phyloP scores from a whole-genome alignment of 2,888 invertebrate genomes.

The Mongoloraphidia duomilia region DNA sequence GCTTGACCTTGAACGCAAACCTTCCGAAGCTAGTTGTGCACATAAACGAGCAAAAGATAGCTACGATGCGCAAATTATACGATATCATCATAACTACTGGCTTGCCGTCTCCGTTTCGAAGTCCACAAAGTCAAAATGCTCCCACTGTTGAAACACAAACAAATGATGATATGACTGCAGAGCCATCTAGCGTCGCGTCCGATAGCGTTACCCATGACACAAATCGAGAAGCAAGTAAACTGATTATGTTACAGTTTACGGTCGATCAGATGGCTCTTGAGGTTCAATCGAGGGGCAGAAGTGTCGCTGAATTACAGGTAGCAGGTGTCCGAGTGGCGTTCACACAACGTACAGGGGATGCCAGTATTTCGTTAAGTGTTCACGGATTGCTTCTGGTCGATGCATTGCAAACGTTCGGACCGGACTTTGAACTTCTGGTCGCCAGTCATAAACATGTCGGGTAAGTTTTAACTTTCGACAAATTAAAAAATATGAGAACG shows the following conservation, averaged over 20 bases:
- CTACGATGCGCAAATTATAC: slow-evolving; percentile 43
- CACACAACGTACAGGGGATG: slow-evolving; percentile 58
- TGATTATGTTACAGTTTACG: slow-evolving; percentile 72
- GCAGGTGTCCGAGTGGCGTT: slow-evolving; percentile 69
- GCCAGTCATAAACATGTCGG: slow-evolving; percentile 92
- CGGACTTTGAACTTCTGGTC: slow-evolving; percentile 85
- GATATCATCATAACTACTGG: slow-evolving; percentile 30
- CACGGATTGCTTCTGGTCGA: slow-evolving; percentile 87
- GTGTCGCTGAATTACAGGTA: slow-evolving; percentile 87
- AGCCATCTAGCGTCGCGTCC: slow-evolving; percentile 33
- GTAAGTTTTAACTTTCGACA: slow-evolving; percentile 29
- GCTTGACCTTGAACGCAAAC: slow-evolving; percentile 67
- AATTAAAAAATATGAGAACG: background rate
- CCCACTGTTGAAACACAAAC: slow-evolving; percentile 12
- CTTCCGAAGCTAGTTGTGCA: slow-evolving; percentile 79
- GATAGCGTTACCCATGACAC: slow-evolving; percentile 26
- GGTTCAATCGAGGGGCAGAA: slow-evolving; percentile 72
- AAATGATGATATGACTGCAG: slow-evolving; percentile 19
- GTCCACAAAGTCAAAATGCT: slow-evolving; percentile 10
- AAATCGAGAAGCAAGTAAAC: slow-evolving; percentile 37
- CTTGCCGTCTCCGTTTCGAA: slow-evolving; percentile 31
- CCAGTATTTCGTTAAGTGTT: slow-evolving; percentile 69
- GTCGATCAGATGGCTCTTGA: slow-evolving; percentile 78
- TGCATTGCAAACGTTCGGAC: slow-evolving; percentile 88
- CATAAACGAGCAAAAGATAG: slow-evolving; percentile 80